A percentile compares a stretch with the other conserved stretches of the same genome.
These are phyloP conservation scores for Neria commutata DNA, from an alignment of 2,888 invertebrate genomes.

Conservation along the genomic window DNA sequence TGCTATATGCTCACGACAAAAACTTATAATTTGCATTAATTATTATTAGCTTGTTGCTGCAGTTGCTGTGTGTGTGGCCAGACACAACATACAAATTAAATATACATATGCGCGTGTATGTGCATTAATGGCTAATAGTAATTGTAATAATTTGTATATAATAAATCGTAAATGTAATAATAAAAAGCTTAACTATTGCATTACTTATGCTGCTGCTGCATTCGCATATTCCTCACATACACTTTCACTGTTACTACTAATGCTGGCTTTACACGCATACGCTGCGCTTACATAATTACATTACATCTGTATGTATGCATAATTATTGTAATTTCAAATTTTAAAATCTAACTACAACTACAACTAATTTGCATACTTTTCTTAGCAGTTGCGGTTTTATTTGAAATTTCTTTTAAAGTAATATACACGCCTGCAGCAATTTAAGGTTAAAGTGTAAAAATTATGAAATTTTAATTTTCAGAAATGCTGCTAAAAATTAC, in stretches of 20 bases:
- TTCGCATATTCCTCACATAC: no score
- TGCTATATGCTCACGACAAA: no score
- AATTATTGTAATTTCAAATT: constrained; percentile 20
- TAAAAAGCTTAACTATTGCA: constrained; percentile 15
- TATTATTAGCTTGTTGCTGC: constrained; percentile 5
- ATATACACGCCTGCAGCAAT: no score
- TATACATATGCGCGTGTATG: background rate
- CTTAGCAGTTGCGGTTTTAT: background rate
- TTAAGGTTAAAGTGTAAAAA: constrained; percentile 2
- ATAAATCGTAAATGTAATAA: background rate
- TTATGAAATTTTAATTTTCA: constrained; percentile 7
- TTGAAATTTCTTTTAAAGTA: no score
- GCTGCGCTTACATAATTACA: no score
- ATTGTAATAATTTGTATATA: constrained; percentile 1
- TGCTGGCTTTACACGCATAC: no score
- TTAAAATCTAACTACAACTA: constrained; percentile 36
- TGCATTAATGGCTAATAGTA: constrained; percentile 2
- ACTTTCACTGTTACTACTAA: no score
- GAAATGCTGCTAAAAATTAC: no score
- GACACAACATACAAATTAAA: background rate
- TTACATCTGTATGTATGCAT: no score
- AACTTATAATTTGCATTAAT: background rate
- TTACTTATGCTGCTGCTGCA: constrained; percentile 13
- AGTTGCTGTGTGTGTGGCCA: no score
- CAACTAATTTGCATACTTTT: no score